Percentiles rank a stretch among this genome's conserved stretches.
These are phyloP conservation scores for Penaeus japonicus DNA, from an alignment of 1,140 invertebrate genomes.

Conservation along the genomic window DNA sequence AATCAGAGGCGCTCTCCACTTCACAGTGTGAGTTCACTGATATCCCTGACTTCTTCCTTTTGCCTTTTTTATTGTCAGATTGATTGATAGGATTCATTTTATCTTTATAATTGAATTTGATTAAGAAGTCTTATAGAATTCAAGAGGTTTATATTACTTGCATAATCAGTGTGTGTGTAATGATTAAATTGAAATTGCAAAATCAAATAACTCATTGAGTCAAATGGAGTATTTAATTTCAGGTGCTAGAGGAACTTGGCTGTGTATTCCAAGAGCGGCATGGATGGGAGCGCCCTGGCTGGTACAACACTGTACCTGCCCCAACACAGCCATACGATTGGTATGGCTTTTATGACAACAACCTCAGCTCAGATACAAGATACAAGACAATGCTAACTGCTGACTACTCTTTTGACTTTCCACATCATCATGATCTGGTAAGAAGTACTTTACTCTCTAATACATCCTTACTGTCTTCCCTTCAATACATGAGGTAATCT, in stretches of 20 bases:
- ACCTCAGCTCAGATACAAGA: conserved; percentile 70
- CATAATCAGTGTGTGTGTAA: too few relatives aligned
- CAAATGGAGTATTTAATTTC: conserved; percentile 46
- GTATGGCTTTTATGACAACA: conserved; percentile 79
- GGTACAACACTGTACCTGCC: conserved; percentile 70
- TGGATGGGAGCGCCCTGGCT: conserved; percentile 86
- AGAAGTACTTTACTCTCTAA: conserved; percentile 44
- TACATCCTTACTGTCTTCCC: too few relatives aligned
- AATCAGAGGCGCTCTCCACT: conserved; percentile 76
- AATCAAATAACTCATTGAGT: too few relatives aligned
- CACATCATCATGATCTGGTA: conserved; percentile 79
- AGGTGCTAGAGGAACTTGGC: conserved; percentile 74
- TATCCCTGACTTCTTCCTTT: background rate
- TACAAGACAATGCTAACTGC: conserved; percentile 76
- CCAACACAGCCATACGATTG: conserved; percentile 76
- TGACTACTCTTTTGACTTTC: conserved; percentile 83
- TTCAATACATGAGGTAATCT: too few relatives aligned
- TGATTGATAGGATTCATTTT: background rate
- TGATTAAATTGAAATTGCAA: too few relatives aligned
- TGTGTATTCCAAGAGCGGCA: conserved; percentile 86
- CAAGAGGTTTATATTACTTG: too few relatives aligned
- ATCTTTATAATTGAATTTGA: background rate
- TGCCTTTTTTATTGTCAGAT: background rate
- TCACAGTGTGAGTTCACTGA: conserved; percentile 69
- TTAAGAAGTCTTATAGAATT: background rate